phyloP scores from a whole-genome alignment of 2,797 vertebrate species.

The Macropodus opercularis region DNA sequence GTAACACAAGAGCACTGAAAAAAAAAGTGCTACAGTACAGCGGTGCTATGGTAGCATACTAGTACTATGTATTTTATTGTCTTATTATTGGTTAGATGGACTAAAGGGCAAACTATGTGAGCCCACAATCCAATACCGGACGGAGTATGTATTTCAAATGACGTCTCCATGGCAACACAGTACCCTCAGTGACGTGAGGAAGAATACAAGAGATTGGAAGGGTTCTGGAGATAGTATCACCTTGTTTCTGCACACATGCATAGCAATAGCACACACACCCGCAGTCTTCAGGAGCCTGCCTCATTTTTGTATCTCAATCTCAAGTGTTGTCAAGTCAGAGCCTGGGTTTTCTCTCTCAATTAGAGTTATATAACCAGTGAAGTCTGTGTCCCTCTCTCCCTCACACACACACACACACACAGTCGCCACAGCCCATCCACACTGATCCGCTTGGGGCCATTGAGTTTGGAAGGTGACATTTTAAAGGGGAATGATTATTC shows the following conservation, averaged over 20 bases:
- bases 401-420: not conserved
- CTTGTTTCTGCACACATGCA: constrained; percentile 9
- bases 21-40: not conserved
- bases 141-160: constrained; percentile 32
- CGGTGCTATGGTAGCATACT: too few relatives aligned
- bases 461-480: constrained; percentile 79
- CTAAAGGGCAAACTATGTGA: constrained; percentile 1
- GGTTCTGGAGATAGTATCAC: constrained; percentile 26
- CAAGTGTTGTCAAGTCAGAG: constrained; percentile 26
- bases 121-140: constrained; percentile 3
- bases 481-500: constrained; percentile 74
- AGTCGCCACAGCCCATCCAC: constrained; percentile 1
- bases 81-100: not conserved
- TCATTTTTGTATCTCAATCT: constrained; percentile 26
- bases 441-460: constrained; percentile 54
- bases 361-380: constrained; percentile 2
- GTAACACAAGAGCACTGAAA: not conserved
- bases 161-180: constrained; percentile 52
- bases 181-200: constrained; percentile 20
- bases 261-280: constrained; percentile 6
- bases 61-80: not conserved
- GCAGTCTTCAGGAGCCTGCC: constrained; percentile 4
- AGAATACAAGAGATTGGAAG: constrained; percentile 40
- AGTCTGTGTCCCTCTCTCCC: not conserved
- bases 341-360: constrained; percentile 3